Conservation (phyloP, 2,888 invertebrate genomes). For the Tubulanus polymorphus region DNA sequence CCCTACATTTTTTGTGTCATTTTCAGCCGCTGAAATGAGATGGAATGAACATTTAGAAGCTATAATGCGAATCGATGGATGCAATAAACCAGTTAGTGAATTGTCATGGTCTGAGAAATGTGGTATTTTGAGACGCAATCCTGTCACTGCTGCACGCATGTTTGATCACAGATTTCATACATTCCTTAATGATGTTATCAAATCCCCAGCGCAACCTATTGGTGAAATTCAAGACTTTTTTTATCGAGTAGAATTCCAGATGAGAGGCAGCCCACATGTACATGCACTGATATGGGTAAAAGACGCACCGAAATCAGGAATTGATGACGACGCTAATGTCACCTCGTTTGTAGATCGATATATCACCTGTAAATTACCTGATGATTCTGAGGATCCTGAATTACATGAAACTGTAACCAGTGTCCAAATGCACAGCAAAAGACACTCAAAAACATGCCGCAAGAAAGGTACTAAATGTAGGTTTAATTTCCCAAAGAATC, state of each 20-base stretch:
- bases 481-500: slow-evolving; percentile 22
- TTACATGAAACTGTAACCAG: slow-evolving; percentile 18
- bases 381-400: slow-evolving; percentile 17
- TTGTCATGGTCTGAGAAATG: slow-evolving; percentile 17
- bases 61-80: slow-evolving; percentile 16
- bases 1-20: slow-evolving; percentile 19
- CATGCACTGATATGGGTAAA: slow-evolving; percentile 24
- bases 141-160: slow-evolving; percentile 18
- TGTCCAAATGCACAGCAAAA: slow-evolving; percentile 18
- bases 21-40: slow-evolving; percentile 19
- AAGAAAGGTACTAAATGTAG: slow-evolving; percentile 18
- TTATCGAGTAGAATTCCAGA: slow-evolving; percentile 23
- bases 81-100: slow-evolving; percentile 11
- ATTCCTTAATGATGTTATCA: slow-evolving; percentile 14
- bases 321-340: slow-evolving; percentile 21
- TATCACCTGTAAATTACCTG: slow-evolving; percentile 16
- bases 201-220: slow-evolving; percentile 13
- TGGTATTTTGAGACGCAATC: slow-evolving; percentile 17
- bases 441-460: slow-evolving; percentile 17
- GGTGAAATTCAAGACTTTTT: slow-evolving; percentile 22
- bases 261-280: slow-evolving; percentile 27
- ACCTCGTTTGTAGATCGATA: slow-evolving; percentile 19
- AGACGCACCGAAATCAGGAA: slow-evolving; percentile 20
- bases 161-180: slow-evolving; percentile 18
- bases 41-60: slow-evolving; percentile 19